A percentile compares a stretch with the other conserved stretches of the same genome.
Conservation (phyloP, 2,888 invertebrate genomes). For the Drosophila lutescens region DNA sequence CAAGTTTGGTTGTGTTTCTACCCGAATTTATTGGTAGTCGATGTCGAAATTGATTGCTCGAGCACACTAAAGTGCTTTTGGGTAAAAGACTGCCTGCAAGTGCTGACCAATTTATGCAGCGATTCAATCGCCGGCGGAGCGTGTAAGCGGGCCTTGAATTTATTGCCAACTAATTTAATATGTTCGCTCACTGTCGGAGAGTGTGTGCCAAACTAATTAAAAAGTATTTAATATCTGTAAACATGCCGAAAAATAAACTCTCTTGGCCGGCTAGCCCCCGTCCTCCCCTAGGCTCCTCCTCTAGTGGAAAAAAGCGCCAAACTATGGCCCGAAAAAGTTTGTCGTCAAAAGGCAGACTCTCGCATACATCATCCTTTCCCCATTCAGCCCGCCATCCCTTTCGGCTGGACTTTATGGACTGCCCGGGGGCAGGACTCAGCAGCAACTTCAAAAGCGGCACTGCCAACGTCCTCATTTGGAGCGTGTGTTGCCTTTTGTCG, state of each 20-base stretch:
- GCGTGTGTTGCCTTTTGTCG: conserved; percentile 45
- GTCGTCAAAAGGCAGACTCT: conserved; percentile 48
- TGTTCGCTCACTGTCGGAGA: conserved; percentile 50
- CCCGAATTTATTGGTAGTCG: conserved; percentile 70
- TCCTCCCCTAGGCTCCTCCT: neutral
- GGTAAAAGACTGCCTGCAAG: conserved; percentile 22
- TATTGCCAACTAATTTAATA: conserved; percentile 59
- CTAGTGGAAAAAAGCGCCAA: conserved; percentile 28
- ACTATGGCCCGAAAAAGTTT: conserved; percentile 57
- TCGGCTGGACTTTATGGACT: conserved; percentile 40
- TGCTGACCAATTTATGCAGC: conserved; percentile 46
- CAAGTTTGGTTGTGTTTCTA: conserved; percentile 67
- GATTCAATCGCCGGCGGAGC: conserved; percentile 33
- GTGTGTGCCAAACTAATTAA: conserved; percentile 75
- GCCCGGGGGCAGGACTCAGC: conserved; percentile 20
- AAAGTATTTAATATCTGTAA: conserved; percentile 78
- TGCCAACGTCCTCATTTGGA: conserved; percentile 43
- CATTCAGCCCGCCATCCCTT: conserved; percentile 11
- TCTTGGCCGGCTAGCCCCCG: conserved; percentile 12
- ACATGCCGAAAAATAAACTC: conserved; percentile 67
- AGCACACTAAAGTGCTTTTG: conserved; percentile 13
- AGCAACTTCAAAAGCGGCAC: conserved; percentile 15
- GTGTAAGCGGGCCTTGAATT: conserved; percentile 35
- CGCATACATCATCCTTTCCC: conserved; percentile 32
- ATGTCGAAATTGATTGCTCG: conserved; percentile 45